Evolutionary conservation across 1,140 invertebrate species (phyloP).

Genomic region (Samia ricini): DNA sequence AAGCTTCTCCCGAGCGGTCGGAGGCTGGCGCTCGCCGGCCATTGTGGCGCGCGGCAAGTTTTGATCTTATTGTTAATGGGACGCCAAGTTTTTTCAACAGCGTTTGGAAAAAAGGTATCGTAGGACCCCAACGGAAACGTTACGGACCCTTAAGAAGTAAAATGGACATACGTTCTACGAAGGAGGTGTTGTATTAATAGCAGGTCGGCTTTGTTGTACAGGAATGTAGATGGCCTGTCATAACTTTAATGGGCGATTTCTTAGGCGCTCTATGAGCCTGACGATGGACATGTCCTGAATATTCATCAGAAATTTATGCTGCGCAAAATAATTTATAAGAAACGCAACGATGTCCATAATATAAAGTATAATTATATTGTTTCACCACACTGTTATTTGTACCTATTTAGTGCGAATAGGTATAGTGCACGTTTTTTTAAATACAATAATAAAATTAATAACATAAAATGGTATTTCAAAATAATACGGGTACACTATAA

Average conservation of each 20-base stretch:
- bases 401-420: neutral
- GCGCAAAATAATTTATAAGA: neutral
- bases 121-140: conserved; percentile 73
- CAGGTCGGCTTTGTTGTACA: conserved; percentile 69
- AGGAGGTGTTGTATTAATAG: conserved; percentile 75
- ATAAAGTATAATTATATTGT: neutral
- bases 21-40: conserved; percentile 69
- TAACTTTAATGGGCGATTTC: conserved; percentile 71
- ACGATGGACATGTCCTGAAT: conserved; percentile 46
- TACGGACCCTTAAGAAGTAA: conserved; percentile 70
- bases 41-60: conserved; percentile 74
- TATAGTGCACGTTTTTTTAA: no score
- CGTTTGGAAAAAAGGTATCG: conserved; percentile 70
- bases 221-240: conserved; percentile 75
- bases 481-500: no score
- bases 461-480: no score
- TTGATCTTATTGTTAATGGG: conserved; percentile 77
- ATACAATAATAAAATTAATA: no score
- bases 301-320: conserved; percentile 26
- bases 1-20: conserved; percentile 59
- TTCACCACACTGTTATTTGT: neutral
- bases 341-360: neutral
- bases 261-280: conserved; percentile 46
- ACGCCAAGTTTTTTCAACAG: conserved; percentile 72
- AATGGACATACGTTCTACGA: conserved; percentile 72